Percentiles rank a stretch among this genome's conserved stretches.
phyloP scores from a whole-genome alignment of 2,888 invertebrate genomes.

The Eupithecia inturbata region DNA sequence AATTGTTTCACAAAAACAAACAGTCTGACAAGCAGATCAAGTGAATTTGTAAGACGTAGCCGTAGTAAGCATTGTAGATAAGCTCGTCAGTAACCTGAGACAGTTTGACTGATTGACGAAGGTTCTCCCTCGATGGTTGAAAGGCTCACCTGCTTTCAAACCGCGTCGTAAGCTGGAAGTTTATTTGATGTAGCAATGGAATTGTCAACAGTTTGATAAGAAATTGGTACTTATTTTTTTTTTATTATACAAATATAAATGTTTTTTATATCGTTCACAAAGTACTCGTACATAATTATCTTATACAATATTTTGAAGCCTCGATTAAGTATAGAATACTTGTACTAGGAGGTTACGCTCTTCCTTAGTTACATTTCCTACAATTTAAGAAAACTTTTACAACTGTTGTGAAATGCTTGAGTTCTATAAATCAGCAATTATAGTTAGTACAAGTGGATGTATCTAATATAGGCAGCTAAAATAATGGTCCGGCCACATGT shows the following conservation, averaged over 20 bases:
- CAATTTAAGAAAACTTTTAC: too few species aligned
- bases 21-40: neutral
- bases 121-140: slow-evolving; percentile 20
- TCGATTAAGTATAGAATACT: too few species aligned
- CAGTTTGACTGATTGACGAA: slow-evolving; percentile 29
- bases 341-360: too few species aligned
- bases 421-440: too few species aligned
- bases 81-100: slow-evolving; percentile 20
- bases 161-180: neutral
- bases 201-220: neutral
- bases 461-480: neutral
- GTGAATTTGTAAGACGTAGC: neutral
- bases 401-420: too few species aligned
- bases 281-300: too few species aligned
- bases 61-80: slow-evolving; percentile 8
- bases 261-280: too few species aligned
- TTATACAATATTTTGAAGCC: too few species aligned
- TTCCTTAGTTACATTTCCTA: too few species aligned
- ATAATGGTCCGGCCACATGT: neutral
- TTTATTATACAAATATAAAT: too few species aligned
- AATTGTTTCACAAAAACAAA: neutral
- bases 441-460: neutral
- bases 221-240: neutral
- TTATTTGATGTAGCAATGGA: neutral
- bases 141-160: slow-evolving; percentile 17